A percentile compares a stretch with the other conserved stretches of the same genome.
Evolutionary conservation across 2,797 vertebrate species (phyloP).

Genomic region (Merluccius polli): DNA sequence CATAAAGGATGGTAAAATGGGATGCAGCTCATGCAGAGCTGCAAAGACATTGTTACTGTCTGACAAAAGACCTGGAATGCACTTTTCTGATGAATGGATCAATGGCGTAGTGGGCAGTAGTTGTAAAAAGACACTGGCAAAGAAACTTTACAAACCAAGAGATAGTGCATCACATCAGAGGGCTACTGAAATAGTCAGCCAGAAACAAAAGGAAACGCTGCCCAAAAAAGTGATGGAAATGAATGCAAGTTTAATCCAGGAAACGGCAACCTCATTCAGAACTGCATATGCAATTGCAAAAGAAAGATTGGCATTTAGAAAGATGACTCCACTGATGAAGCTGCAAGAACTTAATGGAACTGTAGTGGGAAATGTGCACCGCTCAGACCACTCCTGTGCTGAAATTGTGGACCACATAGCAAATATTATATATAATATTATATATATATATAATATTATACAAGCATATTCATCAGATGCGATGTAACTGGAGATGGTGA

Average conservation of each 20-base stretch:
- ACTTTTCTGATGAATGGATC: conserved; percentile 16
- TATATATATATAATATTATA: too few relatives aligned
- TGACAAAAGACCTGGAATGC: not conserved
- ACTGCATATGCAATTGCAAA: conserved; percentile 13
- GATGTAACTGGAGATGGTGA: not conserved
- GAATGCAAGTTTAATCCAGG: conserved; percentile 10
- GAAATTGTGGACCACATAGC: too few relatives aligned
- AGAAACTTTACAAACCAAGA: not conserved
- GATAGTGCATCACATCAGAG: conserved; percentile 16
- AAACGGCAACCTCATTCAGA: conserved; percentile 9
- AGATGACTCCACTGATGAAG: conserved; percentile 5
- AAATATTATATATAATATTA: too few relatives aligned
- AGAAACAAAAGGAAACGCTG: not conserved
- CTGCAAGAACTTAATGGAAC: not conserved
- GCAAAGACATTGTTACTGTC: conserved; percentile 7
- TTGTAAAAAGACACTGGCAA: not conserved
- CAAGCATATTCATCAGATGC: too few relatives aligned
- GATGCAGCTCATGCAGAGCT: conserved; percentile 21
- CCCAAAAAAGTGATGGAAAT: conserved; percentile 6
- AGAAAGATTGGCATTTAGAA: conserved; percentile 7
- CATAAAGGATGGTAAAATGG: conserved; percentile 6
- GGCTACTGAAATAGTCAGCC: conserved; percentile 1
- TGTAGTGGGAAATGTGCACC: not conserved
- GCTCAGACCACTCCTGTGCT: too few relatives aligned
- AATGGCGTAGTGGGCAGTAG: too few relatives aligned